phyloP scores from a whole-genome alignment of 2,797 vertebrate species.

The Adrianichthys oophorus region DNA sequence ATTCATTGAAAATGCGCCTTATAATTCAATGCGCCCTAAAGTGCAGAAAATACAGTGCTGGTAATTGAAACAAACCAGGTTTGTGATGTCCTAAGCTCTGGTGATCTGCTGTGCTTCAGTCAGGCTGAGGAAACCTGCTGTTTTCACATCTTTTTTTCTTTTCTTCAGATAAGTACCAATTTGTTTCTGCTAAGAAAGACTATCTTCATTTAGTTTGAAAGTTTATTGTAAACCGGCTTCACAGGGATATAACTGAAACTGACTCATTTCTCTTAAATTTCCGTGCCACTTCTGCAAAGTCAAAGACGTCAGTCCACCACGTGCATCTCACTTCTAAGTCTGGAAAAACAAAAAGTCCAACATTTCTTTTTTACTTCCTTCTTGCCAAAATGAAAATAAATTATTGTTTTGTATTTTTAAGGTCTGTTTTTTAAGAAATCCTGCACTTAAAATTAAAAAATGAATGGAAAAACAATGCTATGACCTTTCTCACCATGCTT shows the following conservation, averaged over 20 bases:
- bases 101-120: neutral
- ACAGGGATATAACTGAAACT: conserved; percentile 15
- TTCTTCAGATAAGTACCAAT: neutral
- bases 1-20: no score
- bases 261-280: conserved; percentile 17
- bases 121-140: conserved; percentile 10
- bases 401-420: neutral
- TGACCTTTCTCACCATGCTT: neutral
- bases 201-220: neutral
- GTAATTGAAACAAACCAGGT: neutral
- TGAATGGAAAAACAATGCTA: neutral
- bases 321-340: conserved; percentile 27
- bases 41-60: no score
- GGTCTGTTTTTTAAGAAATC: neutral
- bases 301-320: neutral
- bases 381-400: neutral
- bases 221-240: neutral
- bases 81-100: neutral
- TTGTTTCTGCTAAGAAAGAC: neutral
- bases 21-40: no score
- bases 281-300: conserved; percentile 33
- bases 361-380: neutral
- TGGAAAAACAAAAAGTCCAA: conserved; percentile 2
- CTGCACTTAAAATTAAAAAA: neutral
- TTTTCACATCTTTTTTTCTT: conserved; percentile 37